A percentile compares a stretch with the other conserved stretches of the same genome.
These are phyloP conservation scores for Xylophagus ater DNA, from an alignment of 2,888 invertebrate species.

Conservation along the genomic window DNA sequence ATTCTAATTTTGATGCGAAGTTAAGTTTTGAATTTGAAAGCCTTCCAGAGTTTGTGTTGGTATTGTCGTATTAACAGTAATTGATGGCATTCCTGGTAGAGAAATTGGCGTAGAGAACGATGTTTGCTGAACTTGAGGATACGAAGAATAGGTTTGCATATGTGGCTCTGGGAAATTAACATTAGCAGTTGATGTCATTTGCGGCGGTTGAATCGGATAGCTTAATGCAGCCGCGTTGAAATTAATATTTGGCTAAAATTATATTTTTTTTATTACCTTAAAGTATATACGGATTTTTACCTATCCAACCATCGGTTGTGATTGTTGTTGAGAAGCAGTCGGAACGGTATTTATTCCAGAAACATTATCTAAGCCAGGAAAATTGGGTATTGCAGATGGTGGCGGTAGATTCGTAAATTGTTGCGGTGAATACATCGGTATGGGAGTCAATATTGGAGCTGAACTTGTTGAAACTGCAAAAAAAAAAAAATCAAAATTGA, in stretches of 20 bases:
- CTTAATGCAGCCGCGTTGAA: conserved; percentile 16
- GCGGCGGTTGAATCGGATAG: conserved; percentile 19
- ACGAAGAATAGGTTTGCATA: conserved; percentile 34
- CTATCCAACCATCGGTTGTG: conserved; percentile 22
- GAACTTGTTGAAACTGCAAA: conserved; percentile 25
- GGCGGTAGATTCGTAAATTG: conserved; percentile 37
- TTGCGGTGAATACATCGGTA: conserved; percentile 33
- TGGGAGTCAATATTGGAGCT: conserved; percentile 21
- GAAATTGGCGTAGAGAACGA: conserved; percentile 57
- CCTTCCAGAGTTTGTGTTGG: conserved; percentile 18
- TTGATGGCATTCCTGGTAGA: conserved; percentile 67
- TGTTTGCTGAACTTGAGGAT: conserved; percentile 35
- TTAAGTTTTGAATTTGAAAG: conserved; percentile 14
- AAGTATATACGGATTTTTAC: too few species aligned
- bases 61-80: conserved; percentile 59
- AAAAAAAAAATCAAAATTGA: too few species aligned
- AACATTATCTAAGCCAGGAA: conserved; percentile 36
- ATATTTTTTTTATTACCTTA: too few species aligned
- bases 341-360: too few species aligned
- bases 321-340: too few species aligned
- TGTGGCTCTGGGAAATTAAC: conserved; percentile 22
- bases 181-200: conserved; percentile 27
- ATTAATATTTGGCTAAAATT: too few species aligned
- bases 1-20: conserved; percentile 12
- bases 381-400: conserved; percentile 44